These are phyloP conservation scores for Bufo bufo DNA, from an alignment of 2,113 vertebrate genomes.

Conservation along the genomic window DNA sequence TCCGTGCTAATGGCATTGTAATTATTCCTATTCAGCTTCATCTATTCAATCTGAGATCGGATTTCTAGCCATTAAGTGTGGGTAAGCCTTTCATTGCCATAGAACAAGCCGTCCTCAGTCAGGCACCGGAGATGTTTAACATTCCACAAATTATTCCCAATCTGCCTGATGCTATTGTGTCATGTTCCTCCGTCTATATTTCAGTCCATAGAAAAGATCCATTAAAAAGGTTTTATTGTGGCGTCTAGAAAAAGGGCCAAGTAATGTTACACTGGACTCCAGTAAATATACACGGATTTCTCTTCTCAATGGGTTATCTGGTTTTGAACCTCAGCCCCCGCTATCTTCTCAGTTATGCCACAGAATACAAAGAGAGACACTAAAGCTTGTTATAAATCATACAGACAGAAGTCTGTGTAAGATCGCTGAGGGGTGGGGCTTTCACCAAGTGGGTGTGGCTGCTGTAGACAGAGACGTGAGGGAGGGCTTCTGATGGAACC, in stretches of 20 bases:
- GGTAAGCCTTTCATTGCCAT: neutral
- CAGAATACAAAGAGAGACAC: too few relatives aligned
- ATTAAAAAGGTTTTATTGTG: neutral
- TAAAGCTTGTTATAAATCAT: too few relatives aligned
- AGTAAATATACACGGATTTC: too few relatives aligned
- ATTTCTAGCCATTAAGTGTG: neutral
- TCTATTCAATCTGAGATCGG: neutral
- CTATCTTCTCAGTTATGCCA: too few relatives aligned
- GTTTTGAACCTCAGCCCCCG: too few relatives aligned
- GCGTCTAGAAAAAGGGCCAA: neutral
- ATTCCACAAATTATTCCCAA: constrained; percentile 23
- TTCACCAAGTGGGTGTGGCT: too few relatives aligned
- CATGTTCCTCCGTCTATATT: neutral
- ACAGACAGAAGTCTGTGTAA: too few relatives aligned
- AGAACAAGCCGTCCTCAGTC: neutral
- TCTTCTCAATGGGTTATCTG: too few relatives aligned
- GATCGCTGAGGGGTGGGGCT: too few relatives aligned
- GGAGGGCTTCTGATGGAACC: too few relatives aligned
- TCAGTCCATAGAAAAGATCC: neutral
- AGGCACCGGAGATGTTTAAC: constrained; percentile 1
- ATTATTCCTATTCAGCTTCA: neutral
- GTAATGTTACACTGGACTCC: too few relatives aligned
- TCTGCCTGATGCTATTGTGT: constrained; percentile 8
- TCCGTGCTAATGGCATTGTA: neutral
- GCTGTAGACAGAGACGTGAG: too few relatives aligned